Base-by-base conservation (phyloP, 2,113 vertebrate species). In the Tychaedon coryphoeus region DNA sequence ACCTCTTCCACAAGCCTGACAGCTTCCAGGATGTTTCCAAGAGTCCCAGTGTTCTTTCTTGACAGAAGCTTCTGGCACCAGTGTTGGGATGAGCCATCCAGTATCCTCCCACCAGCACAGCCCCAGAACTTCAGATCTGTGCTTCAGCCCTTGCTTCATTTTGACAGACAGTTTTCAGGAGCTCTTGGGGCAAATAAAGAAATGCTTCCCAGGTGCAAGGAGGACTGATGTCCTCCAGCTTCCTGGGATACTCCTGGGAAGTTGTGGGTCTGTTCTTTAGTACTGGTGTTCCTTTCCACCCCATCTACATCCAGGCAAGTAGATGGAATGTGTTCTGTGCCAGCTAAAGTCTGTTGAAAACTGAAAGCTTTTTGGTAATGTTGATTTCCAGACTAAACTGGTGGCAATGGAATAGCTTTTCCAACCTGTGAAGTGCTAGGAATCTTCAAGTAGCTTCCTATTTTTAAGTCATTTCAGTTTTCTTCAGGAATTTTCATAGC, bases 141-240 rank as follows among this genome's bases (percentile, higher is more conserved):
- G 33, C 53, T 92, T 79, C 58, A 72, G 29, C 6, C 22, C n/a
- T 72, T 1, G 2, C 42, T 80, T 47, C 26, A 9, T 45, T 64
- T 45, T 76, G 29, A 61, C 31, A 60, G 33, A 60, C 28, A 42
- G 19, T 57, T 57, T 70, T 82, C 1, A 3, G 33, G 54, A 69
- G 40, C 45, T 65, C 1, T 24, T 73, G 26, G 40, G 50, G 14
- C 22, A 80, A 50, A 79, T 16, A 67, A 50, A 50, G 31, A 67
- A 84, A 70, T 48, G 38, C 42, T 85, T 90, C 25, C 8, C 42
- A 50, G 22, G 5, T 87, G 8, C 73, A 77, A 77, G 50, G 19
- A 88, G 13, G 5, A 60, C 14, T 62, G 14, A 40, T 0, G 0
- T 47, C 28, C n/a, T 88, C 36, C 51, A 40, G 0, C 19, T 65